Percentiles rank a stretch among this genome's conserved stretches.
Conservation (phyloP, 2,888 invertebrate species). For the Hyposoter didymator region DNA sequence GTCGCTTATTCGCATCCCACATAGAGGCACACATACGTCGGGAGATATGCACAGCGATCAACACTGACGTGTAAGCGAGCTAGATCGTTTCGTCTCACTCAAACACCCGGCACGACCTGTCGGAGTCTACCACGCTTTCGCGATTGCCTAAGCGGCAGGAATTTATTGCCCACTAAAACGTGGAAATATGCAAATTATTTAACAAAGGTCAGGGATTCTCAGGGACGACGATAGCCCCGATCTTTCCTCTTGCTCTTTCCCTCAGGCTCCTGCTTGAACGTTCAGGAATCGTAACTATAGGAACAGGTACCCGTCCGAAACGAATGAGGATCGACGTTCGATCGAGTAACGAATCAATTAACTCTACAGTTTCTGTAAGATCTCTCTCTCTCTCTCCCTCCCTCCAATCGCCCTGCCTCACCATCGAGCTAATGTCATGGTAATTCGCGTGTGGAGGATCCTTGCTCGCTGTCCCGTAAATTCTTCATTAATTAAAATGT, state of each 20-base stretch:
- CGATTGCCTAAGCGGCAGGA: constrained; percentile 81
- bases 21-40: constrained; percentile 1
- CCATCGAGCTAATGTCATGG: constrained; percentile 44
- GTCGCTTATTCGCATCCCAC: constrained; percentile 69
- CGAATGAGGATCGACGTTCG: constrained; percentile 57
- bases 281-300: neutral
- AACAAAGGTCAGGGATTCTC: constrained; percentile 81
- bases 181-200: constrained; percentile 82
- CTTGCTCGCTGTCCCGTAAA: constrained; percentile 39
- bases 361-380: constrained; percentile 61
- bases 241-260: constrained; percentile 20
- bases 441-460: constrained; percentile 38
- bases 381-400: neutral
- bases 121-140: constrained; percentile 72
- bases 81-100: constrained; percentile 73
- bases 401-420: neutral
- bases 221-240: constrained; percentile 69
- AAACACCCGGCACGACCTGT: constrained; percentile 72
- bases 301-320: constrained; percentile 34
- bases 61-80: constrained; percentile 35
- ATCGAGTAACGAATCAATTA: constrained; percentile 72
- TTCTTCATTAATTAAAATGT: constrained; percentile 68
- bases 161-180: constrained; percentile 81
- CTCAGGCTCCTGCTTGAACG: neutral
- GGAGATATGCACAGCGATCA: neutral